Base-by-base conservation (phyloP, 2,888 invertebrate genomes). In the Drosophila limbata region DNA sequence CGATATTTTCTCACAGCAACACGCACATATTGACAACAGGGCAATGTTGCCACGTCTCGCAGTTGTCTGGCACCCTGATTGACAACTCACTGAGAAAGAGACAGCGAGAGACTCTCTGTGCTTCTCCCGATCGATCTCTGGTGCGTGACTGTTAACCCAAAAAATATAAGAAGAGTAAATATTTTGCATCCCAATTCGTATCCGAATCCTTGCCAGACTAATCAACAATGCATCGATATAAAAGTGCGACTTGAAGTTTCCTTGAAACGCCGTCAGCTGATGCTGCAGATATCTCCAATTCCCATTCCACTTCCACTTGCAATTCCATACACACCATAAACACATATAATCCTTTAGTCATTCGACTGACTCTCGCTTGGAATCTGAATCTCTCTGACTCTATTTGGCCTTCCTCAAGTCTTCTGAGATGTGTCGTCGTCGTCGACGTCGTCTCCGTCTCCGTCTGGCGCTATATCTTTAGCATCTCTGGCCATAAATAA, bases 401-500 rank as follows among this genome's bases (percentile, higher is more conserved):
- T 47, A 25, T 33, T 42, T 21, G 25, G 52, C 50, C 25, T 21
- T 47, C 37, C 40, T 35, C 40, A 57, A 45, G 44, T 56, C 28
- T 64, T 35, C 71, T 62, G 66, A 70, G 66, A 70, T 65, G 57
- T 69, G 75, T 73, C 66, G 59, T 53, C 69, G 62, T 68, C 42
- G 21, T 28, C 25, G 25, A 0, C 25, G 25, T 28, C 45, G 45
- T 17, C 52, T 56, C 61, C 72, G 75, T 79, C 76, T 80, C 82
- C 82, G 89, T 84, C 90, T 90, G 91, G 91, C 81, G 88, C 90
- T 90, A 88, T 91, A 91, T 91, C 91, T 89, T 82, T 76, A 85
- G 73, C 84, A 91, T 91, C 91, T 90, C 66, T 62, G 79, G 87
- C 89, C 82, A 91, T 91, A 91, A 91, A 91, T 91, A 90, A 91